Evolutionary conservation across 1,140 invertebrate genomes (phyloP).

Genomic region (Drosophila kurseongensis): DNA sequence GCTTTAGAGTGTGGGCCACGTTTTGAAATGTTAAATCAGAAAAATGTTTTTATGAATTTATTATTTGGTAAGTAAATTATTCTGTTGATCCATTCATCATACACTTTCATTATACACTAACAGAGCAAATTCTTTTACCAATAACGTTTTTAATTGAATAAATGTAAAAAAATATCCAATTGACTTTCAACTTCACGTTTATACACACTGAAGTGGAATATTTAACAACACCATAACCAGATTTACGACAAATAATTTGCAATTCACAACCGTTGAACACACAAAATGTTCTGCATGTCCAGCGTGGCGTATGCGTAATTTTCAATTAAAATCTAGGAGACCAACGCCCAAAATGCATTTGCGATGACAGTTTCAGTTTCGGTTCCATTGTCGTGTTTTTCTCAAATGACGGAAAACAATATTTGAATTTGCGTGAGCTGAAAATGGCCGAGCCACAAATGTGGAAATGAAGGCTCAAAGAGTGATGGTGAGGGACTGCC

Average conservation of each 20-base stretch:
- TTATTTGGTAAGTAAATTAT: background rate
- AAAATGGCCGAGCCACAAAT: conserved; percentile 39
- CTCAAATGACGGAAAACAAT: conserved; percentile 51
- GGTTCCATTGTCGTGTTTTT: conserved; percentile 40
- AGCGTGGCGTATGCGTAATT: conserved; percentile 52
- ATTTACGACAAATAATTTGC: conserved; percentile 19
- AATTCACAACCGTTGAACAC: conserved; percentile 5
- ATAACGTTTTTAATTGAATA: conserved; percentile 3
- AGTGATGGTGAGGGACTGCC: background rate
- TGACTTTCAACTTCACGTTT: background rate
- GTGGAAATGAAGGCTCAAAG: conserved; percentile 17
- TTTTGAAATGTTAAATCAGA: too few relatives aligned
- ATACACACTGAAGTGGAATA: conserved; percentile 1
- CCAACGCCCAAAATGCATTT: conserved; percentile 47
- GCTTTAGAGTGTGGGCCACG: too few relatives aligned
- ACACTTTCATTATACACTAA: background rate
- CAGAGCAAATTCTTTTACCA: background rate
- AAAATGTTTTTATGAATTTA: background rate
- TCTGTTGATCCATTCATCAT: background rate
- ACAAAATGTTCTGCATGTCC: conserved; percentile 8
- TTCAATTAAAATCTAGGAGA: conserved; percentile 59
- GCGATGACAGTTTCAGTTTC: conserved; percentile 35
- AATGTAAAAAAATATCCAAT: background rate
- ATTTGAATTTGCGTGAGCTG: conserved; percentile 46
- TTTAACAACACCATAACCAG: conserved; percentile 11